Conservation (phyloP, 2,113 vertebrate species). For the Alouatta palliata region DNA sequence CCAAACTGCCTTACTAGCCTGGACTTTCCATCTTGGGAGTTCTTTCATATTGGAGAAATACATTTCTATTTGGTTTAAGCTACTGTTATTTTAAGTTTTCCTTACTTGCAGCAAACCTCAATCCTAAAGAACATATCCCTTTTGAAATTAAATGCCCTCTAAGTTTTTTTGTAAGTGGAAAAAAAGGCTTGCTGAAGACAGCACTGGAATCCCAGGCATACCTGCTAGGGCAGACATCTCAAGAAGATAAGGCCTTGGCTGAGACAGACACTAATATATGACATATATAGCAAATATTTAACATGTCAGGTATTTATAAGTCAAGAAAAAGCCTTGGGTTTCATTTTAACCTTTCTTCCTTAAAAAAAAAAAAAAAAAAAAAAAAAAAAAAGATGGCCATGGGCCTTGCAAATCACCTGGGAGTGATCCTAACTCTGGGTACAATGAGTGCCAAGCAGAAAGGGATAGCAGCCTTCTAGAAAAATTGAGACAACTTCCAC, state of each 20-base stretch:
- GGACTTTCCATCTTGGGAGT: background rate
- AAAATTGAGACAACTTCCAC: background rate
- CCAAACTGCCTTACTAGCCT: background rate
- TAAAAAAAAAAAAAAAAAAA: background rate
- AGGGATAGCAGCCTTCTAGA: background rate
- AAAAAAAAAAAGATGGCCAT: background rate
- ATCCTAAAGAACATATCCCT: background rate
- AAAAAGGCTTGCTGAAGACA: background rate
- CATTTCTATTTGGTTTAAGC: background rate
- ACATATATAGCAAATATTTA: background rate
- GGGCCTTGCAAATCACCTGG: background rate
- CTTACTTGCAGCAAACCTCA: background rate
- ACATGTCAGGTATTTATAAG: background rate
- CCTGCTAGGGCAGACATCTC: background rate
- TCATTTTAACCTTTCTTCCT: background rate
- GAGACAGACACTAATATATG: background rate
- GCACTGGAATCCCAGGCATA: background rate
- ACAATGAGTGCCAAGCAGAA: background rate
- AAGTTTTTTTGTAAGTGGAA: background rate
- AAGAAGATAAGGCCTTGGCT: background rate
- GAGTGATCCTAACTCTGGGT: background rate
- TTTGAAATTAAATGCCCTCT: slow-evolving; percentile 15
- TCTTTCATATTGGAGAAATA: background rate
- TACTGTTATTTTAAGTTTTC: background rate
- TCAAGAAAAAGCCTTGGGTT: background rate